A percentile compares a stretch with the other conserved stretches of the same genome.
These are phyloP conservation scores for Propsilocerus akamusi DNA, from an alignment of 1,140 invertebrate genomes.

Conservation along the genomic window DNA sequence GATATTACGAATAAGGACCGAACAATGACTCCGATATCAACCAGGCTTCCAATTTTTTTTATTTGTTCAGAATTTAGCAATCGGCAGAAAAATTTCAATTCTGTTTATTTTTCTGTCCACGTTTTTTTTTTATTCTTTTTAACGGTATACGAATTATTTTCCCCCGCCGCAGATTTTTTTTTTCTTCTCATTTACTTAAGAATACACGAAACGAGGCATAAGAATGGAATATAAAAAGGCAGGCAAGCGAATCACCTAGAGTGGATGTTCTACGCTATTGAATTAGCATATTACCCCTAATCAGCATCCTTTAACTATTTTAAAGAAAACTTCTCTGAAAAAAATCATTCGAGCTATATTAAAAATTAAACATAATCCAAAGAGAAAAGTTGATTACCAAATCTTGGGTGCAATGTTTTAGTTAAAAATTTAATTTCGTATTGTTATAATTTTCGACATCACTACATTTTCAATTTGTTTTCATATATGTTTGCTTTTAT, in stretches of 20 bases:
- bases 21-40: not conserved
- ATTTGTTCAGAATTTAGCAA: too few relatives aligned
- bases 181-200: too few relatives aligned
- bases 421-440: too few relatives aligned
- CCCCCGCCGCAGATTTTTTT: too few relatives aligned
- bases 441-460: too few relatives aligned
- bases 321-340: not conserved
- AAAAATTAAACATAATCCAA: not conserved
- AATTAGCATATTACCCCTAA: constrained; percentile 2
- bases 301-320: constrained; percentile 1
- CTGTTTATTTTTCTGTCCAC: constrained; percentile 3
- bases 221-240: constrained; percentile 3
- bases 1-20: constrained; percentile 12
- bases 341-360: not conserved
- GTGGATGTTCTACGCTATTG: not conserved
- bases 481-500: too few relatives aligned
- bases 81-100: constrained; percentile 4
- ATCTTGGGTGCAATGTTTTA: too few relatives aligned
- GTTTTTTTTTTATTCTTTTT: not conserved
- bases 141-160: not conserved
- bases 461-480: too few relatives aligned
- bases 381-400: not conserved
- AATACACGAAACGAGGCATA: not conserved
- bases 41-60: not conserved
- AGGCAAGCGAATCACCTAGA: not conserved